Evolutionary conservation across 2,113 vertebrate genomes (phyloP).

Genomic region (Anguilla rostrata): DNA sequence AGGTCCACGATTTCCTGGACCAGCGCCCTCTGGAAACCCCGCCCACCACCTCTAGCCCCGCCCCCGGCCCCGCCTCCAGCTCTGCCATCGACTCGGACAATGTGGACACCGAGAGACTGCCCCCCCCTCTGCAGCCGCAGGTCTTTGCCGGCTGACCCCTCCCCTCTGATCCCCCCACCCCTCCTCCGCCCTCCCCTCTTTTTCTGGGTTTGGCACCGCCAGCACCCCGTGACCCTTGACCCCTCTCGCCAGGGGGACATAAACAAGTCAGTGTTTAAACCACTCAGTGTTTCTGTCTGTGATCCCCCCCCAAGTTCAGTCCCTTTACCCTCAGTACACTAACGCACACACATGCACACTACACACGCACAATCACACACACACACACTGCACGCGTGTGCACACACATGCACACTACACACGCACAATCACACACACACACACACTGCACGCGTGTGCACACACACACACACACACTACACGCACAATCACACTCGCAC

Average conservation of each 20-base stretch:
- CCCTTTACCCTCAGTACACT: background rate
- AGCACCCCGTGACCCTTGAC: background rate
- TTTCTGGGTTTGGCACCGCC: background rate
- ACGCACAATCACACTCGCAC: too few relatives aligned
- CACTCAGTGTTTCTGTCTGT: background rate
- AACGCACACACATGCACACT: too few relatives aligned
- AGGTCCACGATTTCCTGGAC: slow-evolving; percentile 84
- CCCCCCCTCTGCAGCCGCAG: slow-evolving; percentile 89
- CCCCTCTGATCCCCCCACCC: slow-evolving; percentile 24
- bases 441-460: too few relatives aligned
- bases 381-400: too few relatives aligned
- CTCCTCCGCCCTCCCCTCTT: background rate
- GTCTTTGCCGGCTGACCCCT: slow-evolving; percentile 80
- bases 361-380: too few relatives aligned
- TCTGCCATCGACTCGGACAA: slow-evolving; percentile 94
- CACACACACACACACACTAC: too few relatives aligned
- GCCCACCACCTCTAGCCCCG: slow-evolving; percentile 25
- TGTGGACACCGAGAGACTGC: slow-evolving; percentile 87
- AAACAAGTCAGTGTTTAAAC: background rate
- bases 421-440: too few relatives aligned
- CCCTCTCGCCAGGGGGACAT: background rate
- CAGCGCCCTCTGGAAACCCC: slow-evolving; percentile 75
- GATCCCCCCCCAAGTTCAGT: background rate
- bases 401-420: too few relatives aligned
- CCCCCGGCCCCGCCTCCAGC: background rate